Evolutionary conservation across 2,797 vertebrate genomes (phyloP).

Genomic region (Pantherophis vulpinus): DNA sequence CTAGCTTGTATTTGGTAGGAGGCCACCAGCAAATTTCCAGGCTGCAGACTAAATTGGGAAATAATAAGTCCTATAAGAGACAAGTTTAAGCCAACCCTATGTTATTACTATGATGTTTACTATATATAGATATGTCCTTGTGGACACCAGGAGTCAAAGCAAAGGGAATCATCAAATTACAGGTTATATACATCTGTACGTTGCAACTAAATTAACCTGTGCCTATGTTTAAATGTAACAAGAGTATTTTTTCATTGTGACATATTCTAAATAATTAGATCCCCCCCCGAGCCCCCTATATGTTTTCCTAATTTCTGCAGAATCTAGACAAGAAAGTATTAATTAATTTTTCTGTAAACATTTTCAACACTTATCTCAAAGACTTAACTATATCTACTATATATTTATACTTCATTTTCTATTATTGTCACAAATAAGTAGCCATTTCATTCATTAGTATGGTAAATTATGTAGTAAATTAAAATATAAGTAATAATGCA

Average conservation of each 20-base stretch:
- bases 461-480: not conserved
- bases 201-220: not conserved
- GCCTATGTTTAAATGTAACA: not conserved
- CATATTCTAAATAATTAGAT: not conserved
- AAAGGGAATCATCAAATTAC: not conserved
- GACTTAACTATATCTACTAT: not conserved
- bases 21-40: not conserved
- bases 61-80: not conserved
- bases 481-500: not conserved
- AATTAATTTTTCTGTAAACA: not conserved
- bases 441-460: not conserved
- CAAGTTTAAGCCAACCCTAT: not conserved
- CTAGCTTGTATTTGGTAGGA: not conserved
- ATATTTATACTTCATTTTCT: not conserved
- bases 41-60: not conserved
- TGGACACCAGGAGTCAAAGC: not conserved
- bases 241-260: not conserved
- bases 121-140: not conserved
- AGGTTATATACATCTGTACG: not conserved
- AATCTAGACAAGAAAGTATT: not conserved
- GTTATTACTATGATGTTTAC: not conserved
- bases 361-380: not conserved
- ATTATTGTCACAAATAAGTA: not conserved
- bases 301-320: not conserved
- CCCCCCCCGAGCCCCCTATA: not conserved